Evolutionary conservation across 2,888 invertebrate species (phyloP).

Genomic region (Bombylius discolor): DNA sequence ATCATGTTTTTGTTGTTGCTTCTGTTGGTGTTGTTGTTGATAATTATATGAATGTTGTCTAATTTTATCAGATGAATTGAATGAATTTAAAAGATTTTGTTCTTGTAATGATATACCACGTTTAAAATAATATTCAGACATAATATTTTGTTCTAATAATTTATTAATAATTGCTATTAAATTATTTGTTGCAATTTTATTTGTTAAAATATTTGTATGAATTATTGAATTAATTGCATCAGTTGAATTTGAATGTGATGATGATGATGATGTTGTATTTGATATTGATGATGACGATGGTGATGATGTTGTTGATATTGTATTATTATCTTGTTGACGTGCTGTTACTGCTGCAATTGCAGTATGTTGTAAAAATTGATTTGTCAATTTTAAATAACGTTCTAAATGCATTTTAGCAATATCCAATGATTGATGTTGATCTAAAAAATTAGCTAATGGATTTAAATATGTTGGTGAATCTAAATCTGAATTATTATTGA

Average conservation of each 20-base stretch:
- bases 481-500: background rate
- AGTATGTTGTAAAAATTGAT: slow-evolving; percentile 24
- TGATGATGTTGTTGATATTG: slow-evolving; percentile 1
- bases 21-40: slow-evolving; percentile 2
- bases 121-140: slow-evolving; percentile 22
- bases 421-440: slow-evolving; percentile 27
- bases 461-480: slow-evolving; percentile 15
- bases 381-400: slow-evolving; percentile 24
- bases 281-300: slow-evolving; percentile 1
- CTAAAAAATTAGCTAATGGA: slow-evolving; percentile 22
- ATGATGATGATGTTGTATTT: slow-evolving; percentile 4
- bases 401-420: slow-evolving; percentile 32
- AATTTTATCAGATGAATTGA: background rate
- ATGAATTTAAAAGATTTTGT: slow-evolving; percentile 4
- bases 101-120: slow-evolving; percentile 16
- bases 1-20: slow-evolving; percentile 2
- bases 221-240: slow-evolving; percentile 20
- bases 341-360: slow-evolving; percentile 24
- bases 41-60: background rate
- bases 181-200: slow-evolving; percentile 22
- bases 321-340: slow-evolving; percentile 12
- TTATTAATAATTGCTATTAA: slow-evolving; percentile 21
- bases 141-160: slow-evolving; percentile 20
- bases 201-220: slow-evolving; percentile 20
- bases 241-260: slow-evolving; percentile 13